Base-by-base conservation (phyloP, 2,888 invertebrate genomes). In the Cheilosia soror region DNA sequence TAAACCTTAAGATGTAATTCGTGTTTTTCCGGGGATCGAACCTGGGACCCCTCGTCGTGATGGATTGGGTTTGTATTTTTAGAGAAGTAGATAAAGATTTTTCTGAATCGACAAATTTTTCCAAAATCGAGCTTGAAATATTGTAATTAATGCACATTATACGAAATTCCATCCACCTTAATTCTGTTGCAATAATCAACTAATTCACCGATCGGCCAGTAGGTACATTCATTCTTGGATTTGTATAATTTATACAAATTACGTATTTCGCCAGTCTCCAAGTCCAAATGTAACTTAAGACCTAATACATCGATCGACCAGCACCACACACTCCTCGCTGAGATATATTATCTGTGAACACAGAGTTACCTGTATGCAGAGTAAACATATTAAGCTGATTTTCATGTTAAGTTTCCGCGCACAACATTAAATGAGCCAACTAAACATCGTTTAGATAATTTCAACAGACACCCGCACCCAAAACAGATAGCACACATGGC, bases 171-270 rank as follows among this genome's bases (percentile, higher is more conserved):
- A 37, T 37, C 11, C 37, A 37, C 2, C 20, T 20, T 20, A 20
- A 5, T 15, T 15, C 47, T 6, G 6, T 47, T 47, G 20, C 47
- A 47, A 15, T 47, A 20, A 47, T 15, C 47, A 65, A 65, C 40
- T 65, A 55, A 44, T 47, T 33, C 55, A 51, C 51, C 58, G 4
- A 60, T 58, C 42, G 47, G 49, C 20, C 53, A 81, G 49, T n/a
- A n/a, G n/a, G n/a, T 62, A 57, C 31, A 69, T 81, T 81, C 31
- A 69, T 81, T 81, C 40, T 65, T 40, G 63, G 29, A 44, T 58
- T 66, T 66, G 78, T 62, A 82, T 82, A 72, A 78, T 82, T 77
- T 82, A 78, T 78, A 60, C 55, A 69, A 68, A 77, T 60, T 47
- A 72, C 44, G 44, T 27, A n/a, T 11, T 27, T 25, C 6, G 31